These are phyloP conservation scores for Drosophila pegasa DNA, from an alignment of 2,888 invertebrate genomes.

Conservation along the genomic window DNA sequence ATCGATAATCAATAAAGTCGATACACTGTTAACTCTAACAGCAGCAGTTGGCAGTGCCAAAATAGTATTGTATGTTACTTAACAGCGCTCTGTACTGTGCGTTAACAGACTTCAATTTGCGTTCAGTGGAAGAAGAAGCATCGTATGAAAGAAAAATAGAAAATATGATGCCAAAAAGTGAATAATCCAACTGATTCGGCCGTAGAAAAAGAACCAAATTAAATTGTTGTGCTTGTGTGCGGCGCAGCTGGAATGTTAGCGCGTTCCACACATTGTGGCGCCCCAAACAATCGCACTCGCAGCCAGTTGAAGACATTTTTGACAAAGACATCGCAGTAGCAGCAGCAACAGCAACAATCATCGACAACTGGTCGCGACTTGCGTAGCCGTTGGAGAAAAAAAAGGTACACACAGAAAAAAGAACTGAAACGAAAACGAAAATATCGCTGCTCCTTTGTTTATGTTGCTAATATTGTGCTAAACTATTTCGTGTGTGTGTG, in stretches of 20 bases:
- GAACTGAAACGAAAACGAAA: slow-evolving; percentile 13
- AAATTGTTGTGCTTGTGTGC: slow-evolving; percentile 37
- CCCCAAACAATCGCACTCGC: slow-evolving; percentile 30
- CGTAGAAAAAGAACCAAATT: slow-evolving; percentile 41
- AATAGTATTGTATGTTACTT: slow-evolving; percentile 24
- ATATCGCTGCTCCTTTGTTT: slow-evolving; percentile 29
- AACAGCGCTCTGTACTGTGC: slow-evolving; percentile 19
- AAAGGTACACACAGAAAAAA: slow-evolving; percentile 59
- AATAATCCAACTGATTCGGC: slow-evolving; percentile 57
- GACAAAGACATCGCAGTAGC: slow-evolving; percentile 48
- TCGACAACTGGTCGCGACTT: slow-evolving; percentile 42
- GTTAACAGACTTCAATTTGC: slow-evolving; percentile 38
- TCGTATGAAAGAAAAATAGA: slow-evolving; percentile 66
- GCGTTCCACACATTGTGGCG: slow-evolving; percentile 38
- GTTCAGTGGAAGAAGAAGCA: slow-evolving; percentile 46
- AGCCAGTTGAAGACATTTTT: slow-evolving; percentile 26
- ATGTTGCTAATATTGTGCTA: slow-evolving; percentile 9
- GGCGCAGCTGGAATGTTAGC: slow-evolving; percentile 49
- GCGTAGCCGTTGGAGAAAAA: slow-evolving; percentile 45
- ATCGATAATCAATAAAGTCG: slow-evolving; percentile 13
- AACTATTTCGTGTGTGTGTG: not conserved
- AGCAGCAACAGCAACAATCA: slow-evolving; percentile 44
- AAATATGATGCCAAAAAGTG: slow-evolving; percentile 67
- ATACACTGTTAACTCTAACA: slow-evolving; percentile 8
- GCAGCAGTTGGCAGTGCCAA: slow-evolving; percentile 38